phyloP scores from a whole-genome alignment of 1,140 invertebrate genomes.

The Drosophila rufa region DNA sequence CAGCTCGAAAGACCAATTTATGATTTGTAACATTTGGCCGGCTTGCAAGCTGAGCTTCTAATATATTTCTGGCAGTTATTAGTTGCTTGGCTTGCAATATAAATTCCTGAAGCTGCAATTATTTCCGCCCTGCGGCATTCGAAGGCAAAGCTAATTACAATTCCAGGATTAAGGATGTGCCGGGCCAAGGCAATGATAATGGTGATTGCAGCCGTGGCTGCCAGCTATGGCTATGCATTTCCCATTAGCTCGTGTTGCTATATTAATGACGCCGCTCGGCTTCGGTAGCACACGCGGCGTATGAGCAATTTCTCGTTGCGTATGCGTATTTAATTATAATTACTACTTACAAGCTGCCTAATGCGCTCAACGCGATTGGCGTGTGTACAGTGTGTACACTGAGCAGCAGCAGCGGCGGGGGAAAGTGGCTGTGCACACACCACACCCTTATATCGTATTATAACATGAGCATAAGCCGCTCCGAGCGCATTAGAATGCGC shows the following conservation, averaged over 20 bases:
- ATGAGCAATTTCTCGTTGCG: slow-evolving; percentile 55
- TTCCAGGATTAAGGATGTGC: slow-evolving; percentile 26
- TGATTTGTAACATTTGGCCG: not conserved
- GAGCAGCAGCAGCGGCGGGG: no score
- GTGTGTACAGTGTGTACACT: not conserved
- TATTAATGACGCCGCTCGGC: slow-evolving; percentile 1
- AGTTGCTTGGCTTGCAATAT: not conserved
- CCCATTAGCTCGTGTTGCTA: slow-evolving; percentile 10
- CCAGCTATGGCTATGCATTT: slow-evolving; percentile 5
- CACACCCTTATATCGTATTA: slow-evolving; percentile 45
- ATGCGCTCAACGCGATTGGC: slow-evolving; percentile 55
- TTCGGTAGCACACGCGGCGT: slow-evolving; percentile 45
- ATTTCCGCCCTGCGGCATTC: slow-evolving; percentile 18
- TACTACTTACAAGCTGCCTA: slow-evolving; percentile 55
- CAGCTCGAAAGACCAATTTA: not conserved
- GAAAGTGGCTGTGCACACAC: not conserved
- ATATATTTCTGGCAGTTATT: not conserved
- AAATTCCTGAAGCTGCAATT: slow-evolving; percentile 15
- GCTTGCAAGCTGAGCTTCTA: not conserved
- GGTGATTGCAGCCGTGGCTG: slow-evolving; percentile 31
- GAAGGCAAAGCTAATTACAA: slow-evolving; percentile 27
- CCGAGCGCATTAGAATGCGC: slow-evolving; percentile 31
- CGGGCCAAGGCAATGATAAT: slow-evolving; percentile 9
- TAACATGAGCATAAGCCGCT: slow-evolving; percentile 47
- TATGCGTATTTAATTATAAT: slow-evolving; percentile 78